These are phyloP conservation scores for Pangasianodon hypophthalmus DNA, from an alignment of 2,113 vertebrate species.

Conservation along the genomic window DNA sequence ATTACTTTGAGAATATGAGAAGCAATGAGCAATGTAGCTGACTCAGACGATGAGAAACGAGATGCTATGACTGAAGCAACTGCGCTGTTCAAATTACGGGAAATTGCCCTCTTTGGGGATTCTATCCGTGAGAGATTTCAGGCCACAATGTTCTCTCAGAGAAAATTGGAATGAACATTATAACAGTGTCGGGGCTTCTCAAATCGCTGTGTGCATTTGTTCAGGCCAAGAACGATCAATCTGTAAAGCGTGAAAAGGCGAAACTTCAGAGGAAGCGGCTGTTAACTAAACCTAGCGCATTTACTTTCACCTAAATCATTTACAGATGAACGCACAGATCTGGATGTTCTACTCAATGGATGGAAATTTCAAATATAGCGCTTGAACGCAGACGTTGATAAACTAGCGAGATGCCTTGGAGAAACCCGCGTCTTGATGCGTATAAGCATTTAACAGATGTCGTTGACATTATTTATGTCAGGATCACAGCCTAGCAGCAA, in stretches of 20 bases:
- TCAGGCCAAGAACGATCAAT: slow-evolving; percentile 31
- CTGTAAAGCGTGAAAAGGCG: slow-evolving; percentile 19
- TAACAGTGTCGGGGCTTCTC: not conserved
- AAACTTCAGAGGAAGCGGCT: slow-evolving; percentile 54
- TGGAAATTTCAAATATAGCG: not conserved
- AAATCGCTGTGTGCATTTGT: not conserved
- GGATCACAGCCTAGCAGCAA: slow-evolving; percentile 6
- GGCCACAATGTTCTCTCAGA: not conserved
- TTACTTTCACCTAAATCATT: not conserved
- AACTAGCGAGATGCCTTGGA: not conserved
- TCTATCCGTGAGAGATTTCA: not conserved
- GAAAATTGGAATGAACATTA: not conserved
- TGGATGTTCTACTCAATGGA: not conserved
- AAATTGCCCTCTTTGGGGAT: not conserved
- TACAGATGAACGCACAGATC: not conserved
- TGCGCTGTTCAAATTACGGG: not conserved
- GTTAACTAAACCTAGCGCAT: not conserved
- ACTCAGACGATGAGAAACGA: not conserved
- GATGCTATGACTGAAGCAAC: not conserved
- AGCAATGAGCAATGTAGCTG: not conserved
- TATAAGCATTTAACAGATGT: slow-evolving; percentile 9
- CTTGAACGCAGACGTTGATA: not conserved
- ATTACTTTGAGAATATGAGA: not conserved
- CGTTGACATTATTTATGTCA: slow-evolving; percentile 11
- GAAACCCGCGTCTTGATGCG: not conserved